Conservation (phyloP, 2,888 invertebrate species). For the Agrochola litura region DNA sequence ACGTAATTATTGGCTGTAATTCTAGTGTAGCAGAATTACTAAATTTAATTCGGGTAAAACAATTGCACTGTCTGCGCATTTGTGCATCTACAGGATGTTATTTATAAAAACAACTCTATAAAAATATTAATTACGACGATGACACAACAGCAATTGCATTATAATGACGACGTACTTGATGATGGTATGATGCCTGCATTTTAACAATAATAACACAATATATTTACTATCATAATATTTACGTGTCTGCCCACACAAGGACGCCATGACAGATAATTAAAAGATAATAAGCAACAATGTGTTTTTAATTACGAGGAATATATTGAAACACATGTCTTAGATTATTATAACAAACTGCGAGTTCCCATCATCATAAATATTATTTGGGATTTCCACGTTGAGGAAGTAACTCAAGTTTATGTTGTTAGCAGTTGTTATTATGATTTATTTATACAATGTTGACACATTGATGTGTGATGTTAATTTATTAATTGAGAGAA, state of each 20-base stretch:
- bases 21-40: neutral
- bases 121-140: slow-evolving; percentile 34
- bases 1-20: neutral
- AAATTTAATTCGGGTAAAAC: slow-evolving; percentile 1
- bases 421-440: neutral
- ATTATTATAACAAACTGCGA: slow-evolving; percentile 21
- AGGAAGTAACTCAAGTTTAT: slow-evolving; percentile 19
- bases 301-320: slow-evolving; percentile 56
- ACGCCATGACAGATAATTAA: slow-evolving; percentile 34
- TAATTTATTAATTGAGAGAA: neutral
- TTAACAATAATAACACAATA: slow-evolving; percentile 18
- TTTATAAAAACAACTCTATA: slow-evolving; percentile 1
- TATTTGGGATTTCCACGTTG: slow-evolving; percentile 8
- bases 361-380: slow-evolving; percentile 40
- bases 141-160: slow-evolving; percentile 34
- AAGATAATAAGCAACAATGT: slow-evolving; percentile 53
- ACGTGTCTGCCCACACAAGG: slow-evolving; percentile 30
- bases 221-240: slow-evolving; percentile 41
- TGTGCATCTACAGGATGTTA: slow-evolving; percentile 5
- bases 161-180: slow-evolving; percentile 40
- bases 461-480: neutral
- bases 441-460: neutral
- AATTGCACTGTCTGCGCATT: slow-evolving; percentile 3
- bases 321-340: slow-evolving; percentile 38
- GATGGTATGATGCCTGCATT: slow-evolving; percentile 35